A percentile compares a stretch with the other conserved stretches of the same genome.
Evolutionary conservation across 2,113 vertebrate species (phyloP).

Genomic region (Andinoacara biseriatus): DNA sequence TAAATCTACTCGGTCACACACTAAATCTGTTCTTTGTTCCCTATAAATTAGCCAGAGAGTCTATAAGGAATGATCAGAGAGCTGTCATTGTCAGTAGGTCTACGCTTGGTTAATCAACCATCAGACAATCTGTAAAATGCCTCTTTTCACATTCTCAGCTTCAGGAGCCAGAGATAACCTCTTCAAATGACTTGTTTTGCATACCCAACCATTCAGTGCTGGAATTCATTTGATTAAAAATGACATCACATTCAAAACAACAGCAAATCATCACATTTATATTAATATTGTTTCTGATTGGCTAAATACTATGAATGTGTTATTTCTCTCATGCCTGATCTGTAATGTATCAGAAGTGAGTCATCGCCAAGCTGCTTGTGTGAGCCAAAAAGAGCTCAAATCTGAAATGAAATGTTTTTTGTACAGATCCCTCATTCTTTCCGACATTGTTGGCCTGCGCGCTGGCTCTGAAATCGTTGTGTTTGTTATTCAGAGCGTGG

Average conservation of each 20-base stretch:
- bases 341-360: background rate
- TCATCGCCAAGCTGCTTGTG: background rate
- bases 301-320: background rate
- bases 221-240: background rate
- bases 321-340: background rate
- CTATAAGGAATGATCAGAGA: background rate
- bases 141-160: background rate
- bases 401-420: background rate
- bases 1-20: too few species aligned
- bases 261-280: background rate
- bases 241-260: background rate
- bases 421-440: background rate
- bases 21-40: background rate
- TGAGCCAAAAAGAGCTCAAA: background rate
- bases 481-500: constrained; percentile 65
- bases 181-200: background rate
- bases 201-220: background rate
- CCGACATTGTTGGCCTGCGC: background rate
- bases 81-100: background rate
- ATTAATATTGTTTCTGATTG: background rate
- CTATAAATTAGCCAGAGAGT: background rate
- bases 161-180: background rate
- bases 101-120: background rate
- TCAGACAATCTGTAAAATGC: background rate
- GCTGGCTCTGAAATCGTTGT: constrained; percentile 29